Evolutionary conservation across 1,140 invertebrate genomes (phyloP).

Genomic region (Drosophila nebulosa): DNA sequence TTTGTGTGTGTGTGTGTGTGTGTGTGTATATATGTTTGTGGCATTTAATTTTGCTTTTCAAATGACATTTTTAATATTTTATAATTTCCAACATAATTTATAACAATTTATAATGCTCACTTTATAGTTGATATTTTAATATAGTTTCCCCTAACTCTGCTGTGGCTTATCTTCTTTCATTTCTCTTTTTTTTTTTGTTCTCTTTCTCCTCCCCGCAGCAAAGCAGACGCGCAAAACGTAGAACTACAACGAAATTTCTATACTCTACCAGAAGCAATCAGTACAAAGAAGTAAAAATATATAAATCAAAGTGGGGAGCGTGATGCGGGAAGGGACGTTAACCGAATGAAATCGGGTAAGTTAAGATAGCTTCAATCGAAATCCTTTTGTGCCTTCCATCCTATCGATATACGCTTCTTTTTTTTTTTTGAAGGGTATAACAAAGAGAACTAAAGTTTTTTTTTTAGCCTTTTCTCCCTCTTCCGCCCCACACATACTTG

Average conservation of each 20-base stretch:
- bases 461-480: no score
- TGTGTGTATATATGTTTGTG: background rate
- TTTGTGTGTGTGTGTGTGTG: background rate
- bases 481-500: conserved; percentile 32
- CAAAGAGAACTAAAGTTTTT: conserved; percentile 53
- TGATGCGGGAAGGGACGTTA: no score
- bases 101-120: conserved; percentile 33
- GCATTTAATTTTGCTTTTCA: conserved; percentile 34
- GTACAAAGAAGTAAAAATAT: no score
- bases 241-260: background rate
- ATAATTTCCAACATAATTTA: conserved; percentile 53
- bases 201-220: conserved; percentile 16
- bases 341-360: no score
- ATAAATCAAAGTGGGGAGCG: no score
- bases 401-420: background rate
- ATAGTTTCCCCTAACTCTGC: conserved; percentile 6
- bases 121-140: conserved; percentile 33
- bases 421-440: conserved; percentile 1
- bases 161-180: conserved; percentile 44
- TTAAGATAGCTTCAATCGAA: no score
- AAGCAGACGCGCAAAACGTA: background rate
- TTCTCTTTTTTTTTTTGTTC: background rate
- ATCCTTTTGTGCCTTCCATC: background rate
- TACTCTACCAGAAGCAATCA: background rate
- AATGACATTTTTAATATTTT: conserved; percentile 58